A percentile compares a stretch with the other conserved stretches of the same genome.
Evolutionary conservation across 2,888 invertebrate genomes (phyloP).

Genomic region (Tridacna crocea): DNA sequence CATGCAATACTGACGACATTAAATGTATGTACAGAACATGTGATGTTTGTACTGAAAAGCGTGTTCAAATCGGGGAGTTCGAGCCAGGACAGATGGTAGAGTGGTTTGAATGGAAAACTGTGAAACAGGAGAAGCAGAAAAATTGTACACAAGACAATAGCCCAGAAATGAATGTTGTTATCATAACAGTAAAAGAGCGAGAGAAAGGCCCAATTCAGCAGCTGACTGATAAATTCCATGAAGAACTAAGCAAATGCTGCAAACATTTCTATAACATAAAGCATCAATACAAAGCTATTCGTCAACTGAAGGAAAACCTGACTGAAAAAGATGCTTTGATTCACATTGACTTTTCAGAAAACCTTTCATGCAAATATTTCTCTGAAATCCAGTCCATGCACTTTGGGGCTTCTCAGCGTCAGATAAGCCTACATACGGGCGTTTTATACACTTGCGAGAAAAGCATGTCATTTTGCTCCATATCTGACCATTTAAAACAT

Average conservation of each 20-base stretch:
- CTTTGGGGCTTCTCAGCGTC: slow-evolving; percentile 29
- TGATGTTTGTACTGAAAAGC: slow-evolving; percentile 18
- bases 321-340: slow-evolving; percentile 62
- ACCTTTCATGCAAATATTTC: slow-evolving; percentile 20
- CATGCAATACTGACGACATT: slow-evolving; percentile 26
- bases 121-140: slow-evolving; percentile 20
- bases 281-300: too few relatives aligned
- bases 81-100: slow-evolving; percentile 18
- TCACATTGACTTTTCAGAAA: slow-evolving; percentile 81
- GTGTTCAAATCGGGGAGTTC: too few relatives aligned
- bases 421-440: slow-evolving; percentile 38
- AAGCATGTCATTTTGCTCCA: slow-evolving; percentile 17
- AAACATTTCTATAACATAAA: too few relatives aligned
- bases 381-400: slow-evolving; percentile 32
- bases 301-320: slow-evolving; percentile 61
- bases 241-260: slow-evolving; percentile 35
- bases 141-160: background rate
- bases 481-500: slow-evolving; percentile 24
- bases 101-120: slow-evolving; percentile 46
- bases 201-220: slow-evolving; percentile 30
- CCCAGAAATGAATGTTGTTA: slow-evolving; percentile 13
- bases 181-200: slow-evolving; percentile 34
- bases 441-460: background rate
- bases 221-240: slow-evolving; percentile 34
- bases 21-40: slow-evolving; percentile 52